Conservation (phyloP, 1,140 invertebrate species). For the Eciton burchellii region DNA sequence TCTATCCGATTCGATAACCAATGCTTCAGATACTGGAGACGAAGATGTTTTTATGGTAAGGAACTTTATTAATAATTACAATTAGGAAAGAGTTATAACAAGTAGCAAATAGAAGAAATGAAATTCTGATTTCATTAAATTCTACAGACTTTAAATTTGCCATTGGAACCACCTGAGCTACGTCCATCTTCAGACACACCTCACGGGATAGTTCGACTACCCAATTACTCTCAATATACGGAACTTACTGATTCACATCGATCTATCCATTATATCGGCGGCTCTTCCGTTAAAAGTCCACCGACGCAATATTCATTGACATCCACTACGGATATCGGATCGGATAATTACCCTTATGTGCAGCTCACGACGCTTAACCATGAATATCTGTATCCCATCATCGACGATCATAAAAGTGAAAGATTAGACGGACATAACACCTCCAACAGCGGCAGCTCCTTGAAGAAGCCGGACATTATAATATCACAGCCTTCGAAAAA, state of each 20-base stretch:
- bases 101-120: neutral
- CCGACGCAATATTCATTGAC: slow-evolving; percentile 78
- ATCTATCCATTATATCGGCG: slow-evolving; percentile 79
- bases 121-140: slow-evolving; percentile 57
- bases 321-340: slow-evolving; percentile 77
- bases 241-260: slow-evolving; percentile 80
- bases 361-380: slow-evolving; percentile 92
- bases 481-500: slow-evolving; percentile 82
- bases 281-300: slow-evolving; percentile 74
- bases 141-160: slow-evolving; percentile 92
- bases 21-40: slow-evolving; percentile 89
- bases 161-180: slow-evolving; percentile 90
- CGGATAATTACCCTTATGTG: slow-evolving; percentile 93
- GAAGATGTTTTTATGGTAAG: slow-evolving; percentile 95
- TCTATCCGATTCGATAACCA: slow-evolving; percentile 85
- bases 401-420: slow-evolving; percentile 87
- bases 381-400: slow-evolving; percentile 93
- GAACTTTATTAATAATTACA: slow-evolving; percentile 54
- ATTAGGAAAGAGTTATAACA: slow-evolving; percentile 10
- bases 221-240: slow-evolving; percentile 80
- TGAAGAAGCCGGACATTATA: slow-evolving; percentile 88
- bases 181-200: slow-evolving; percentile 89
- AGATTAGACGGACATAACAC: slow-evolving; percentile 86
- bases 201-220: slow-evolving; percentile 75
- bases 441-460: slow-evolving; percentile 80